Conservation (phyloP, 2,888 invertebrate species). For the Meiosimyza decipiens region DNA sequence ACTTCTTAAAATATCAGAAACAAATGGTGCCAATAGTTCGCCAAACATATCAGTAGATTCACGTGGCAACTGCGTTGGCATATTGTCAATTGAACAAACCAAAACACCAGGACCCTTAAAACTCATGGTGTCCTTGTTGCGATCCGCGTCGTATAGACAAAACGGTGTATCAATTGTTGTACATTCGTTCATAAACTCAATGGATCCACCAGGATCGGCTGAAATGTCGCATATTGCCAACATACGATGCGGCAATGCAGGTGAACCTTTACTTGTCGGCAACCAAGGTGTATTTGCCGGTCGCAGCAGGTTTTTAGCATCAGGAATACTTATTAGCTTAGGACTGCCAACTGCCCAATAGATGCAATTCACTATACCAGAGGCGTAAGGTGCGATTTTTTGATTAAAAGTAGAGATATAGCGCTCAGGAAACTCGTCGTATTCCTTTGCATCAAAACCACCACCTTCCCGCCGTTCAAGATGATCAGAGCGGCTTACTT, state of each 20-base stretch:
- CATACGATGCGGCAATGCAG: conserved; percentile 89
- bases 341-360: conserved; percentile 99
- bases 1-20: conserved; percentile 87
- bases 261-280: conserved; percentile 87
- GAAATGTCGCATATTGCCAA: conserved; percentile 98
- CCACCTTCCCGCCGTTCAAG: conserved; percentile 92
- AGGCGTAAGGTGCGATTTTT: conserved; percentile 97
- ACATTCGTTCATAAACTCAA: conserved; percentile 99
- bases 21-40: conserved; percentile 88
- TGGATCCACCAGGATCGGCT: conserved; percentile 98
- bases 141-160: conserved; percentile 98
- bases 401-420: conserved; percentile 97
- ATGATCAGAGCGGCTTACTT: conserved; percentile 93
- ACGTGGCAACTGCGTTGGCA: conserved; percentile 98
- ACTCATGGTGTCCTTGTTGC: conserved; percentile 95
- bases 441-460: conserved; percentile 88
- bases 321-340: conserved; percentile 95
- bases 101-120: conserved; percentile 97
- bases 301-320: conserved; percentile 92
- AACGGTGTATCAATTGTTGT: conserved; percentile 99
- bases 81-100: conserved; percentile 99
- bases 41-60: conserved; percentile 99
- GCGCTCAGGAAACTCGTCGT: conserved; percentile 90
- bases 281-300: conserved; percentile 94
- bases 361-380: conserved; percentile 96